Percentiles rank a stretch among this genome's conserved stretches.
Conservation (phyloP, 1,140 invertebrate genomes). For the Coelopa frigida region DNA sequence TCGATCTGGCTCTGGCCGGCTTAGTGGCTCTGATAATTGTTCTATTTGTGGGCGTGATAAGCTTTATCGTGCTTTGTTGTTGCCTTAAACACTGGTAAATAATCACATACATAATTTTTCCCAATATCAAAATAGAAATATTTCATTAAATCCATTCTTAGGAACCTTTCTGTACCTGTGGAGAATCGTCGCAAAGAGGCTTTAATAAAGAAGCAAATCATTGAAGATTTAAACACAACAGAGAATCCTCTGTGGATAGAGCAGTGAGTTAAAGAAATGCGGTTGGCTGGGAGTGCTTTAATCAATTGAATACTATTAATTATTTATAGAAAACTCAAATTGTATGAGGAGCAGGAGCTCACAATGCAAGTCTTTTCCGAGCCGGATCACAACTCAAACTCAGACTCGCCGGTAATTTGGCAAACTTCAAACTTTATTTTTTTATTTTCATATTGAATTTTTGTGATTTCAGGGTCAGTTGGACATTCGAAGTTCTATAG, state of each 20-base stretch:
- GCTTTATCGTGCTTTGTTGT: constrained; percentile 80
- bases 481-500: constrained; percentile 38
- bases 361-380: constrained; percentile 90
- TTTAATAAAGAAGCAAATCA: constrained; percentile 72
- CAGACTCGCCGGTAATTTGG: constrained; percentile 39
- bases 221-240: constrained; percentile 77
- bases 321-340: constrained; percentile 65
- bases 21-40: constrained; percentile 79
- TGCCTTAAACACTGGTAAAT: constrained; percentile 72
- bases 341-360: constrained; percentile 87
- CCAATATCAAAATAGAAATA: background rate
- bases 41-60: constrained; percentile 76
- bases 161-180: constrained; percentile 52
- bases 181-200: constrained; percentile 57
- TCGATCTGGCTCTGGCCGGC: constrained; percentile 77
- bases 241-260: constrained; percentile 92
- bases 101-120: background rate
- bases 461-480: constrained; percentile 20
- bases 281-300: too few relatives aligned
- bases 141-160: constrained; percentile 1
- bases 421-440: background rate
- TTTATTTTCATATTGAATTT: constrained; percentile 1
- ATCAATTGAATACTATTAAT: constrained; percentile 18
- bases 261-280: constrained; percentile 55
- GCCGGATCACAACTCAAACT: constrained; percentile 42